These are phyloP conservation scores for Vimba vimba DNA, from an alignment of 2,113 vertebrate species.

Conservation along the genomic window DNA sequence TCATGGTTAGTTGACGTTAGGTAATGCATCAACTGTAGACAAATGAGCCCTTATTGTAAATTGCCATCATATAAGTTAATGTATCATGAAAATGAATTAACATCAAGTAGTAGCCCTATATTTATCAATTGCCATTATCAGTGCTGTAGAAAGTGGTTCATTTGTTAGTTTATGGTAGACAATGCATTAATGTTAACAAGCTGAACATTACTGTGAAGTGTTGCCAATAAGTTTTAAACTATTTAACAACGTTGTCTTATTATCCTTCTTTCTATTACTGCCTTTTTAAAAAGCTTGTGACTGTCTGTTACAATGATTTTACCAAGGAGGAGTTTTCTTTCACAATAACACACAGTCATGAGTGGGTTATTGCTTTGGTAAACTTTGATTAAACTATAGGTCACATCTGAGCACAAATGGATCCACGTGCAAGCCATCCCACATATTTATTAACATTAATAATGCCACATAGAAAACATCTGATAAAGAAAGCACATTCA, in stretches of 20 bases:
- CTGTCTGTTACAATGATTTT: not conserved
- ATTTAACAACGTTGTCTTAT: not conserved
- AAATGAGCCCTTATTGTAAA: no score
- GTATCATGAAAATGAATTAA: not conserved
- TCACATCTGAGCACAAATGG: not conserved
- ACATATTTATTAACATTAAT: not conserved
- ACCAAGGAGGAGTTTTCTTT: not conserved
- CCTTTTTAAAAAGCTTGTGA: not conserved
- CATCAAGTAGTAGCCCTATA: not conserved
- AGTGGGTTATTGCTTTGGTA: not conserved
- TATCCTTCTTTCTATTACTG: not conserved
- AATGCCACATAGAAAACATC: not conserved
- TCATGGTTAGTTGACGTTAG: not conserved
- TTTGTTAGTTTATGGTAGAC: not conserved
- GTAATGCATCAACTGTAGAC: not conserved
- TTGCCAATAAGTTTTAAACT: not conserved
- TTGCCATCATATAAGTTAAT: not conserved
- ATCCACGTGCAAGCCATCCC: no score
- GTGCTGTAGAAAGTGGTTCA: not conserved
- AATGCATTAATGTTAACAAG: not conserved
- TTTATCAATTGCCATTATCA: not conserved
- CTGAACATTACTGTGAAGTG: not conserved
- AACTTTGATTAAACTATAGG: not conserved
- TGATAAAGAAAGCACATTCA: not conserved
- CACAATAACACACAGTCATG: not conserved